Evolutionary conservation across 2,113 vertebrate species (phyloP), one percentile per base, ranked within the genome.

Genomic region (Rostratula benghalensis): DNA sequence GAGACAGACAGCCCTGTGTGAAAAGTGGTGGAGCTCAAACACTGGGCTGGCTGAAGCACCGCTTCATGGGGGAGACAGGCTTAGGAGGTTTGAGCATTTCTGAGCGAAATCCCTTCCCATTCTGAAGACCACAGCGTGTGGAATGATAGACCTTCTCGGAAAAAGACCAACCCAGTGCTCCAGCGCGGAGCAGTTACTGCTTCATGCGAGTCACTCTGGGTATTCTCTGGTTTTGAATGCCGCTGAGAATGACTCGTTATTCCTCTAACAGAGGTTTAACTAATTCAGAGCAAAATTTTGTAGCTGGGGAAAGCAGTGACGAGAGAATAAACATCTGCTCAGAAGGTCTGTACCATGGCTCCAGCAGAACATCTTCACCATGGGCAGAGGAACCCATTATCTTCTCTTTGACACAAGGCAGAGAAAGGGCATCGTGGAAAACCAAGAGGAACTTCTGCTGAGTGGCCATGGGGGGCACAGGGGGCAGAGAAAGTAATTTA

Each of bases 31-130:
- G 74, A 65, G 35, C 51, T 21, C 5, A n/a, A 65, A 1, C 68
- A 90, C 73, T 46, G 25, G 56, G 89, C 54, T 73, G 78, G 65
- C 75, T 43, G 86, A 69, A 93, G 90, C 51, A 2, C 28, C 7
- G 48, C 90, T 97, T 93, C 90, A 97, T 76, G 82, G 33, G 35
- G 68, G 89, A 93, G 91, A 82, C 20, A 54, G 79, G 74, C 74
- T 94, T 87, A 76, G 0, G 15, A 94, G 93, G 86, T 63, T 70
- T 15, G 83, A 96, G 92, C 51, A 11, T 87, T 96, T 96, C 60
- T 41, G 71, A 95, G 92, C 1, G 12, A 96, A 97, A 97, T 61
- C 75, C 89, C 76, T 56, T 90, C 70, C 70, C 90, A 31, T 94
- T 94, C 3, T 18, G 33, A 90, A 93, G 89, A 85, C 63, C 56